These are phyloP conservation scores for Megalops atlanticus DNA, from an alignment of 2,113 vertebrate genomes.

Conservation along the genomic window DNA sequence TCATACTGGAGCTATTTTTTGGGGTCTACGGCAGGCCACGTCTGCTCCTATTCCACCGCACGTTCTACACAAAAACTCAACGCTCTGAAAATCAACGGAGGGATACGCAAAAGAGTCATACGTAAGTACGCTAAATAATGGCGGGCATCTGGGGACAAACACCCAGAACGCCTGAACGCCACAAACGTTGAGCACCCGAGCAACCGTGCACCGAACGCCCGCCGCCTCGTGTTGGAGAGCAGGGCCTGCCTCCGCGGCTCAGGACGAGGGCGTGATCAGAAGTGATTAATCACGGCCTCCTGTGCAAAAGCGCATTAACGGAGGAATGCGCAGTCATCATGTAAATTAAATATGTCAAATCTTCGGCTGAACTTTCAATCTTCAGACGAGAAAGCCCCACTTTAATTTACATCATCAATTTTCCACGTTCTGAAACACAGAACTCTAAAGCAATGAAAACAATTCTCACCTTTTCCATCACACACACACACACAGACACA, in stretches of 20 bases:
- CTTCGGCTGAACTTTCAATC: constrained; percentile 87
- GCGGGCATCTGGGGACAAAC: too few relatives aligned
- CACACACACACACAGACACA: constrained; percentile 48
- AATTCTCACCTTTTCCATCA: constrained; percentile 80
- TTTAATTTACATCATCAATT: constrained; percentile 86
- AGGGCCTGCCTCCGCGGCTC: background rate
- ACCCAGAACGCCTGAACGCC: too few relatives aligned
- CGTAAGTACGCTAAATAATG: background rate
- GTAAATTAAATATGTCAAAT: constrained; percentile 91
- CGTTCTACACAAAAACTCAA: too few relatives aligned
- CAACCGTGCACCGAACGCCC: background rate
- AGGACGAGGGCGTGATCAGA: constrained; percentile 80
- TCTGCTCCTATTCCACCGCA: background rate
- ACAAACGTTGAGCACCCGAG: too few relatives aligned
- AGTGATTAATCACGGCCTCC: constrained; percentile 90
- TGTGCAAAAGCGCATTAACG: constrained; percentile 90
- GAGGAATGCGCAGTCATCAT: constrained; percentile 87
- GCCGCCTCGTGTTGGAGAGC: background rate
- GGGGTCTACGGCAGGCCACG: constrained; percentile 5
- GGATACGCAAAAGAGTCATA: background rate
- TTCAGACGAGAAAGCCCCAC: constrained; percentile 78
- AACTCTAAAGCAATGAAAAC: constrained; percentile 82
- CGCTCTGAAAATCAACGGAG: too few relatives aligned
- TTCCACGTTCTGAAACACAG: constrained; percentile 80
- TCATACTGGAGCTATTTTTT: background rate